Evolutionary conservation across 2,888 invertebrate genomes (phyloP).

Genomic region (Drosophila acutilabella): DNA sequence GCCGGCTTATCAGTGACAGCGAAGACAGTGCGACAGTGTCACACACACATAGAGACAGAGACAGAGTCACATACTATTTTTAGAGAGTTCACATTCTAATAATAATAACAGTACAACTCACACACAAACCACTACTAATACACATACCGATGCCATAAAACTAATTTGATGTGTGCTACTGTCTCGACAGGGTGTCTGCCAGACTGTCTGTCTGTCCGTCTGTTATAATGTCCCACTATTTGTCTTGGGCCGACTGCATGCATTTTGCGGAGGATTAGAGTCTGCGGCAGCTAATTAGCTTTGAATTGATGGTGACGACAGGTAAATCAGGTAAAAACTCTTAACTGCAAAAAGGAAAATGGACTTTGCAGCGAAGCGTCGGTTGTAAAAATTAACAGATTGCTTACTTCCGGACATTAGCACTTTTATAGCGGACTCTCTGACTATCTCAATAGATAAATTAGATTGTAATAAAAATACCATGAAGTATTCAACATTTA

Average conservation of each 20-base stretch:
- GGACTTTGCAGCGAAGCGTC: slow-evolving; percentile 29
- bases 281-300: slow-evolving; percentile 69
- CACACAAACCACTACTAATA: too few relatives aligned
- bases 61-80: slow-evolving; percentile 17
- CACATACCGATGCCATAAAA: slow-evolving; percentile 54
- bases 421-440: slow-evolving; percentile 2
- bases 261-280: slow-evolving; percentile 30
- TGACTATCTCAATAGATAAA: slow-evolving; percentile 1
- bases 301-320: slow-evolving; percentile 56
- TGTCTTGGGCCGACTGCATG: slow-evolving; percentile 6
- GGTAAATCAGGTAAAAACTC: slow-evolving; percentile 43
- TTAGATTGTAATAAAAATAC: too few relatives aligned
- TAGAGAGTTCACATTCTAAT: slow-evolving; percentile 51
- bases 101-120: slow-evolving; percentile 28
- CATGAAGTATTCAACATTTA: too few relatives aligned
- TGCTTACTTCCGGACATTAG: slow-evolving; percentile 42
- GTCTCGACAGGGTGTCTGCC: slow-evolving; percentile 65
- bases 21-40: slow-evolving; percentile 27
- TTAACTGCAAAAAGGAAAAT: slow-evolving; percentile 19
- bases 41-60: neutral
- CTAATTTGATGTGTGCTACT: slow-evolving; percentile 48
- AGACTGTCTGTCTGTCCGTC: slow-evolving; percentile 14
- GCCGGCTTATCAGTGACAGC: slow-evolving; percentile 64
- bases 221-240: slow-evolving; percentile 13
- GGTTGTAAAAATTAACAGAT: slow-evolving; percentile 22